phyloP scores from a whole-genome alignment of 2,797 vertebrate genomes.

The Pteropus rufus region DNA sequence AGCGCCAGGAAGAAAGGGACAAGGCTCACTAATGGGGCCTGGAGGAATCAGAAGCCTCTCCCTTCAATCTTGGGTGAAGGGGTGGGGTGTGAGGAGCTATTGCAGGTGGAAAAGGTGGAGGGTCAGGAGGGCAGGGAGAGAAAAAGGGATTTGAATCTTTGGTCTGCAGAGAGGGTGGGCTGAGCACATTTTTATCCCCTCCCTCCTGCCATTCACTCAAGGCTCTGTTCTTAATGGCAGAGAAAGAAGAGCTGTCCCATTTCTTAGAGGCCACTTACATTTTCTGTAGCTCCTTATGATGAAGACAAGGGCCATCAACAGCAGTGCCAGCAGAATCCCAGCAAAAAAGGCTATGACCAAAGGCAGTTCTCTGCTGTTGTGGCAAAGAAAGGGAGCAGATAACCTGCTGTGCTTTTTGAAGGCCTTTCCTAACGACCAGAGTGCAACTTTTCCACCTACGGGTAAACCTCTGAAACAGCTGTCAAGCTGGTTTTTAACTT shows the following conservation, averaged over 20 bases:
- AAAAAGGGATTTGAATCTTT: neutral
- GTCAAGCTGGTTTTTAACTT: neutral
- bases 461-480: neutral
- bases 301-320: constrained; percentile 49
- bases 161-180: neutral
- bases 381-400: constrained; percentile 6
- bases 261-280: constrained; percentile 72
- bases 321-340: constrained; percentile 66
- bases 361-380: constrained; percentile 49
- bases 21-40: neutral
- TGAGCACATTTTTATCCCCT: neutral
- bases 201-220: neutral
- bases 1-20: neutral
- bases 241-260: neutral
- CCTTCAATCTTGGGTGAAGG: neutral
- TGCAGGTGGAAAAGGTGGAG: neutral
- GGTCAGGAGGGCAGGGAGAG: neutral
- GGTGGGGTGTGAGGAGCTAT: neutral
- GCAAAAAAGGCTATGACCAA: constrained; percentile 67
- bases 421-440: neutral
- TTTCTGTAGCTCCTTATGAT: constrained; percentile 54
- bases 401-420: neutral
- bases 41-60: neutral
- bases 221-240: neutral
- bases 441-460: neutral